Base-by-base conservation (phyloP, 2,113 vertebrate genomes). In the Tyrannus savana region DNA sequence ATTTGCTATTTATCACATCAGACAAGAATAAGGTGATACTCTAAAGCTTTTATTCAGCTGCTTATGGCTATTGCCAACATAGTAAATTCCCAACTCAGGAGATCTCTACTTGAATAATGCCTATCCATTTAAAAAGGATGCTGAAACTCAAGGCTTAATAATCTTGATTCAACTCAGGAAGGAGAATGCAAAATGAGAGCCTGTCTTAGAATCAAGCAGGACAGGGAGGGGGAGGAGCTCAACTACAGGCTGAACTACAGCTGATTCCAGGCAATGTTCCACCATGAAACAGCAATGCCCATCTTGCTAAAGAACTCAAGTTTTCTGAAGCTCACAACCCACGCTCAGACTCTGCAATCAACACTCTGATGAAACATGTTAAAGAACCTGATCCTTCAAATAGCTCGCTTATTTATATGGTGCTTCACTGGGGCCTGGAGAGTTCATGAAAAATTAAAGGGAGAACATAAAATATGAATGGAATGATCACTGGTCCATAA, bases 391-490 rank as follows among this genome's bases (percentile, higher is more conserved):
- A 93, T 91, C 71, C 60, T 88, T 84, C 52, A 79, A 74, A 77
- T 4, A 81, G 41, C 66, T 87, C 55, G 82, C 95, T 91, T 93
- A 95, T 89, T 96, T 89, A 87, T 80, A 28, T 12, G 47, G 39
- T 63, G 22, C 46, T 74, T 33, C 46, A 93, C 17, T 30, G 79
- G 42, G 35, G 52, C 73, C 44, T 8, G 1, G 59, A 94, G 44
- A 93, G 41, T 56, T 95, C 75, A 95, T 95, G 85, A 97, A 97
- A 96, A 97, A 95, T 96, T 96, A 89, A 96, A 85, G 0, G 3
- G 24, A 83, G 63, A 82, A 77, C 59, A 95, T 97, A 83, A 97
- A 97, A 95, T 90, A 96, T 96, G 82, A 92, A 97, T 83, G 63
- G 68, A 56, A 90, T 76, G 63, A 78, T 92, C 86, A 88, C n/a